Conservation (phyloP, 2,888 invertebrate species). For the Eristalis pertinax region DNA sequence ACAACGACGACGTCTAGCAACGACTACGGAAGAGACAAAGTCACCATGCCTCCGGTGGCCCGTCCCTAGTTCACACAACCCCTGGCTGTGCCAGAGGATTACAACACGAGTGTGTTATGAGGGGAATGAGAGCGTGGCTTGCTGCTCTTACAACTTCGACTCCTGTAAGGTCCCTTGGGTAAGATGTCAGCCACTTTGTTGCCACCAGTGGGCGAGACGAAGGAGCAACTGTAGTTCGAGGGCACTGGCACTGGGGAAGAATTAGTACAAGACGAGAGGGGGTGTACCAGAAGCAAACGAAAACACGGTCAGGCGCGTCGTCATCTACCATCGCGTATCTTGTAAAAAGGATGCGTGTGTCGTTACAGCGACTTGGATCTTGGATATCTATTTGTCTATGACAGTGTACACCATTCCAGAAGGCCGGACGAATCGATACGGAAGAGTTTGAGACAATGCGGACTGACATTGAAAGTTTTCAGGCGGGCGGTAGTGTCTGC, state of each 20-base stretch:
- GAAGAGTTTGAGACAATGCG: slow-evolving; percentile 51
- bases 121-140: slow-evolving; percentile 17
- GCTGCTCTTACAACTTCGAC: slow-evolving; percentile 42
- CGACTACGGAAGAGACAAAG: not conserved
- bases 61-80: slow-evolving; percentile 25
- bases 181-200: slow-evolving; percentile 70
- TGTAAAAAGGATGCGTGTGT: slow-evolving; percentile 35
- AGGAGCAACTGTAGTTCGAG: slow-evolving; percentile 1
- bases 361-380: not conserved
- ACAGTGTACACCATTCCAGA: slow-evolving; percentile 17
- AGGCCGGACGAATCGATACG: slow-evolving; percentile 60
- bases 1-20: not conserved
- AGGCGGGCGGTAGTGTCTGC: not conserved
- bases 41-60: not conserved
- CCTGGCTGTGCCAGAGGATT: slow-evolving; percentile 30
- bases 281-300: slow-evolving; percentile 24
- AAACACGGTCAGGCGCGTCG: not conserved
- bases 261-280: slow-evolving; percentile 27
- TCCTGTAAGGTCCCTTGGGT: slow-evolving; percentile 62
- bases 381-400: not conserved
- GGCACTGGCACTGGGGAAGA: slow-evolving; percentile 32
- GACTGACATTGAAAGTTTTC: slow-evolving; percentile 52
- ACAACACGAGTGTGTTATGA: slow-evolving; percentile 18
- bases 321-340: slow-evolving; percentile 22
- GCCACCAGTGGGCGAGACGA: slow-evolving; percentile 35